These are phyloP conservation scores for Coracopsis vasa DNA, from an alignment of 2,113 vertebrate species.

Conservation along the genomic window DNA sequence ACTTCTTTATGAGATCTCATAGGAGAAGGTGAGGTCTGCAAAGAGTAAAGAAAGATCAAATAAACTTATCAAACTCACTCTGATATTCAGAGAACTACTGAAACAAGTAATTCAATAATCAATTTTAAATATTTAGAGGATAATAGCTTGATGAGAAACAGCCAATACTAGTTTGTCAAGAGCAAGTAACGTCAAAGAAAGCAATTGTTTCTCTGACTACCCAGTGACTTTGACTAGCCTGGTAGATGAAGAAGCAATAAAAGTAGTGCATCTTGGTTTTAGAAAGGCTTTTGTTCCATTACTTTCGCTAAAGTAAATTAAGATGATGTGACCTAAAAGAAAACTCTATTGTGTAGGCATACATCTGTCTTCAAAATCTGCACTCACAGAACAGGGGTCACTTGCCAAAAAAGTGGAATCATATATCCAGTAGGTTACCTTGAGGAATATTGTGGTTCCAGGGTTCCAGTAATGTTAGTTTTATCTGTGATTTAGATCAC, in stretches of 20 bases:
- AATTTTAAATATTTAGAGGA: background rate
- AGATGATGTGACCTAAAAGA: background rate
- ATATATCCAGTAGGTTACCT: background rate
- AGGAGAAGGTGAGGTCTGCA: background rate
- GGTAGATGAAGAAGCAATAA: background rate
- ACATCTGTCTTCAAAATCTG: background rate
- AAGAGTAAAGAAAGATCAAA: background rate
- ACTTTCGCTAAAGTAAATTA: background rate
- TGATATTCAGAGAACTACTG: background rate
- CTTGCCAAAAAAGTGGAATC: background rate
- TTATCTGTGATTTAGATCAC: background rate
- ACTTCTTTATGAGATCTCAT: background rate
- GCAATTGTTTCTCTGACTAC: background rate
- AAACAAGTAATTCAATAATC: background rate
- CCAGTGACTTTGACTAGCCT: background rate
- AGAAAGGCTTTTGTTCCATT: background rate
- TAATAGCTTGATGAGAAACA: background rate
- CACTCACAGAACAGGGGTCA: background rate
- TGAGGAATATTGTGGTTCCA: background rate
- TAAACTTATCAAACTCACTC: background rate
- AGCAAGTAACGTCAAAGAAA: background rate
- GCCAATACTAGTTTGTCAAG: background rate
- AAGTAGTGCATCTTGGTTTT: background rate
- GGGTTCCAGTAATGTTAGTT: background rate
- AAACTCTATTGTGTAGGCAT: background rate